Base-by-base conservation (phyloP, 2,113 vertebrate species). In the Crocuta crocuta region DNA sequence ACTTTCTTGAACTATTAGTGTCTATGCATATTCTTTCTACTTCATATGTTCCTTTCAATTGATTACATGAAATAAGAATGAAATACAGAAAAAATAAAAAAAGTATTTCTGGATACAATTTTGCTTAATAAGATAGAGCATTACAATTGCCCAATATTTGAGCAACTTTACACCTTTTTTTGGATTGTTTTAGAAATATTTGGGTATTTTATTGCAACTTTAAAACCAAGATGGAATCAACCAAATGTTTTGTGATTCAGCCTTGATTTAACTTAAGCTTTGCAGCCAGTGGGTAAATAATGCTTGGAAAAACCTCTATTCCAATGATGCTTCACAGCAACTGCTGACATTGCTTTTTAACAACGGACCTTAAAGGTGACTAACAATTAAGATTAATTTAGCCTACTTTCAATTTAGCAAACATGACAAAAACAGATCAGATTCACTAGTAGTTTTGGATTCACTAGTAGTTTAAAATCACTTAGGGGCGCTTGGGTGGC, bases 11-110 rank as follows among this genome's bases (percentile, higher is more conserved):
- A 5, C 4, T 92, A 76, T 48, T 95, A 96, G 71, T 82, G 92
- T 93, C 19, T 85, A 78, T 73, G 12, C n/a, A 3, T 88, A 73
- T 63, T 81, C 8, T 13, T 70, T 71, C 13, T 78, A 65, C 1
- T 90, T 94, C 78, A 43, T 39, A 71, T 48, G 7, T 2, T 55
- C 2, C 12, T 11, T 79, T 91, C 16, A 17, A 1, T 58, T 66
- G 28, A 66, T 96, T 92, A 78, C 53, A 63, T 88, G 16, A 84
- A 83, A 89, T 92, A 80, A 81, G 11, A 85, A 81, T 70, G 17
- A 10, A 8, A 12, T 48, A 50, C 12, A 90, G 39, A 39, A 66
- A 71, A 93, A 87, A 7, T 23, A 84, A 7, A 4, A 80, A 92
- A 86, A 35, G 0, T 15, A 26, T 81, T 96, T 94, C n/a, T 19